Evolutionary conservation across 2,888 invertebrate genomes (phyloP), one percentile per base, ranked within the genome.

Genomic region (Clostera curtula): DNA sequence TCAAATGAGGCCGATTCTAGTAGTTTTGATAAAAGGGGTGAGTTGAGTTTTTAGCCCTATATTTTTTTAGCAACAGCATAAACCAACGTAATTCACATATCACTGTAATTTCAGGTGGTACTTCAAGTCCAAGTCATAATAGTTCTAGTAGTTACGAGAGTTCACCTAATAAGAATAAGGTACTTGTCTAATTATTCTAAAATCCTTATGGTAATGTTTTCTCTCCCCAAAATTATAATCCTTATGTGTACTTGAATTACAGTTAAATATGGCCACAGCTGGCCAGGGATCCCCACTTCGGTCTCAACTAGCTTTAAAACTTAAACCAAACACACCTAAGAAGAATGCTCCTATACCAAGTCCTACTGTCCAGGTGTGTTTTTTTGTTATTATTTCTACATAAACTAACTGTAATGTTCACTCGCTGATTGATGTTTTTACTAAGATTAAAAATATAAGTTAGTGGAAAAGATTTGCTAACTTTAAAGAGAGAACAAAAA

Each of bases 231-330:
- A 19, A 7, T 30, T 27, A 3, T 21, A 18, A 2, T 14, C 10
- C 8, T n/a, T 8, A 22, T 20, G 12, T 27, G 24, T 26, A 30
- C n/a, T 26, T 46, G 29, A 38, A 39, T 69, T 67, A 54, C 51
- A 84, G 84, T 53, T 82, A 31, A 58, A 74, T 28, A 72, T 85
- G 67, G 74, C 86, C 8, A 83, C 85, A 54, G 88, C 87, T 33
- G 90, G 91, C 16, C 90, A 91, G 62, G 91, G 92, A 13, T 92
- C 92, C 7, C 92, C 92, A 3, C 75, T 91, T 28, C 85, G 92
- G 48, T 90, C 89, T 28, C 89, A 89, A 63, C 74, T 91, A 48
- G 90, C 89, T 27, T 74, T 91, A 47, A 90, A 90, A 72, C 71
- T 90, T 36, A 88, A 88, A 72, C 83, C 85, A 40, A 85, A 87